phyloP scores from a whole-genome alignment of 2,113 vertebrate species.

The Pogona vitticeps region DNA sequence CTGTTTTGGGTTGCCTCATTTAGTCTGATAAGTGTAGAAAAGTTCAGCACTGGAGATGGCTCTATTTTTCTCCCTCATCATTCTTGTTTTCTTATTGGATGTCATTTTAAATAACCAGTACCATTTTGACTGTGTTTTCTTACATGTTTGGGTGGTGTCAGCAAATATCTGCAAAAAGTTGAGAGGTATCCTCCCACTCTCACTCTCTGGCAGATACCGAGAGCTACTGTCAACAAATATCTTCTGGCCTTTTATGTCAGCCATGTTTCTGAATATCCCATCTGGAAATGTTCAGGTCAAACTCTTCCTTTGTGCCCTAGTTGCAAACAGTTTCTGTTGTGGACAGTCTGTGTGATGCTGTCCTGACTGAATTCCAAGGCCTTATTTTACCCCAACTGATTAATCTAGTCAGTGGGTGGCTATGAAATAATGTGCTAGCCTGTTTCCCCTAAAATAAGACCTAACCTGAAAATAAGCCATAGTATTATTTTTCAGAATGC shows the following conservation, averaged over 20 bases:
- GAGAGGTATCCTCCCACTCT: background rate
- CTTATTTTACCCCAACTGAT: background rate
- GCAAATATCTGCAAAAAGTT: background rate
- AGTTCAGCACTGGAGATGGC: background rate
- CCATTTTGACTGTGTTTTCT: background rate
- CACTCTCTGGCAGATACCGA: background rate
- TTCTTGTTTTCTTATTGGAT: background rate
- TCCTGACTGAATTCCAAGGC: conserved; percentile 51
- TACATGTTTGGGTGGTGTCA: background rate
- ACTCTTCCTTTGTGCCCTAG: background rate
- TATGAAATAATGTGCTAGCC: background rate
- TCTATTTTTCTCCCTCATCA: background rate
- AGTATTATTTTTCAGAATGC: too few species aligned
- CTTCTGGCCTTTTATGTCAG: background rate
- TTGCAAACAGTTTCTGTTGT: accelerated
- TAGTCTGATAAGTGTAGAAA: too few species aligned
- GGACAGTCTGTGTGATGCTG: accelerated
- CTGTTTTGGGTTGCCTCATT: too few species aligned
- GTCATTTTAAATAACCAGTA: too few species aligned
- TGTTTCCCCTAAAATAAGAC: too few species aligned
- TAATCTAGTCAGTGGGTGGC: background rate
- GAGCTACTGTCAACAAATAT: background rate
- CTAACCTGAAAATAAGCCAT: too few species aligned
- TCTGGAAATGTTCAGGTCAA: background rate
- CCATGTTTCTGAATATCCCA: background rate